Conservation (phyloP, 2,113 vertebrate species). For the Rafetus swinhoei region DNA sequence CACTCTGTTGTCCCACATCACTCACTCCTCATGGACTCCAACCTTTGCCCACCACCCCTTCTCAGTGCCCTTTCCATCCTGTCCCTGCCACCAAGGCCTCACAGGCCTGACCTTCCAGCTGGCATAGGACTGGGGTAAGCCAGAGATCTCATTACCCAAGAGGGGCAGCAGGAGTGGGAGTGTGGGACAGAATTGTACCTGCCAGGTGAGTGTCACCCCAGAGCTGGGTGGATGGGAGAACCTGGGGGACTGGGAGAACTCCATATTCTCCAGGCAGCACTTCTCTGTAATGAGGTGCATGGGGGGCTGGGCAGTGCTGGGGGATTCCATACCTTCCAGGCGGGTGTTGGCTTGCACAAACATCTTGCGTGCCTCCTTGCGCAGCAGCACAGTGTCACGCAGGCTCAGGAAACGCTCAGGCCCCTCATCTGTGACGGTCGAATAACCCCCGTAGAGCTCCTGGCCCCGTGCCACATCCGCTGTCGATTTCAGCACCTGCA, state of each 20-base stretch:
- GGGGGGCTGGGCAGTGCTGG: not conserved
- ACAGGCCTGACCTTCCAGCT: not conserved
- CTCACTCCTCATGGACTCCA: not conserved
- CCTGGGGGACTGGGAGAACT: not conserved
- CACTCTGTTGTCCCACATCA: not conserved
- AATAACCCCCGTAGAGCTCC: conserved; percentile 86
- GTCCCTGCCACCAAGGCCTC: not conserved
- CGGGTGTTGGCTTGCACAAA: conserved; percentile 92
- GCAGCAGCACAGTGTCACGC: conserved; percentile 86
- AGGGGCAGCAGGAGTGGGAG: not conserved
- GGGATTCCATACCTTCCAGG: conserved; percentile 76
- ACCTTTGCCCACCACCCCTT: not conserved
- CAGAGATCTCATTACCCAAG: not conserved
- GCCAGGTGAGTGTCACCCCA: not conserved
- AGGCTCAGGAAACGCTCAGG: conserved; percentile 85
- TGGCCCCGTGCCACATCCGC: conserved; percentile 88
- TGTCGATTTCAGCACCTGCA: conserved; percentile 88
- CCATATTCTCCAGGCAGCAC: conserved; percentile 75
- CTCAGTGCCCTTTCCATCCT: not conserved
- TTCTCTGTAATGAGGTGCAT: too few relatives aligned
- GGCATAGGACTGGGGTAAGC: not conserved
- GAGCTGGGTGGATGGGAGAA: not conserved
- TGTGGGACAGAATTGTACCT: not conserved
- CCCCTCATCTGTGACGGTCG: conserved; percentile 77
- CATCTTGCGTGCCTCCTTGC: conserved; percentile 91